Evolutionary conservation across 2,113 vertebrate species (phyloP).

Genomic region (Eubucco bourcierii): DNA sequence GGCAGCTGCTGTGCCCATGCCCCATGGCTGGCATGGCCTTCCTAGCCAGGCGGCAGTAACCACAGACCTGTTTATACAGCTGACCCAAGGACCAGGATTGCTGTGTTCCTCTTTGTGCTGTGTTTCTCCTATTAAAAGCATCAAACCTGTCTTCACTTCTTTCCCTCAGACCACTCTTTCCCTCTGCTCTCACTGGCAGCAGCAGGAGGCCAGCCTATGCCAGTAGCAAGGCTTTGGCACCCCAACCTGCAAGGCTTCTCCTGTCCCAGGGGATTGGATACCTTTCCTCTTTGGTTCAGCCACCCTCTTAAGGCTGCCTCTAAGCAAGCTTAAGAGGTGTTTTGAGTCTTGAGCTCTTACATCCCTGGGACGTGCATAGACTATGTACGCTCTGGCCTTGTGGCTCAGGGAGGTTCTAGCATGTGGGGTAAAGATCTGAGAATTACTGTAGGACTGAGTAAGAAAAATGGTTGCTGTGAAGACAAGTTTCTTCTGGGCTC

Average conservation of each 20-base stretch:
- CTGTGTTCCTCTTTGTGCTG: not conserved
- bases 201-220: not conserved
- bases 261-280: not conserved
- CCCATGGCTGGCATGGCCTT: not conserved
- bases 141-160: not conserved
- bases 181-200: not conserved
- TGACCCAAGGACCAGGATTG: not conserved
- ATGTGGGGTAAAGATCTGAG: not conserved
- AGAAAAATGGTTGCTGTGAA: not conserved
- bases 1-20: not conserved
- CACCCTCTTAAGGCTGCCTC: not conserved
- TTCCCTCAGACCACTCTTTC: not conserved
- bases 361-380: not conserved
- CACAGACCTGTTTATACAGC: not conserved
- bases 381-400: not conserved
- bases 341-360: not conserved
- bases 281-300: not conserved
- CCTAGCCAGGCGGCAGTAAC: not conserved
- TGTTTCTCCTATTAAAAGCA: slow-evolving; percentile 6
- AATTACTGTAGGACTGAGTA: not conserved
- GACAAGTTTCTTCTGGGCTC: not conserved
- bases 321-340: not conserved
- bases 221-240: not conserved
- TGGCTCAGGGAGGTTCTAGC: not conserved
- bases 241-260: not conserved